Evolutionary conservation across 2,888 invertebrate species (phyloP).

Genomic region (Meghimatium bilineatum): DNA sequence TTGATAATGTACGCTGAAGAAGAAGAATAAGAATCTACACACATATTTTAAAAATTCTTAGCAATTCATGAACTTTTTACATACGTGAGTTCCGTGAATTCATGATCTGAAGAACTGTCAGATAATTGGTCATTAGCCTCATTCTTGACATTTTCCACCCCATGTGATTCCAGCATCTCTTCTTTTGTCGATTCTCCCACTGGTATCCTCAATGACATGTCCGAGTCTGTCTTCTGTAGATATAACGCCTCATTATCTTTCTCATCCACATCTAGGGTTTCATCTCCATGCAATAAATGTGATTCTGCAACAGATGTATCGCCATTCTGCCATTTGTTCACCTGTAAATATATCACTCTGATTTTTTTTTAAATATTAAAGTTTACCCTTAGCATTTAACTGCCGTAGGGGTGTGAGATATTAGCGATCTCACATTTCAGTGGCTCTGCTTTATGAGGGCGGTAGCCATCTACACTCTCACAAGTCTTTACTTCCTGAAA

Average conservation of each 20-base stretch:
- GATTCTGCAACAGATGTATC: constrained; percentile 20
- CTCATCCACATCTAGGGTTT: not conserved
- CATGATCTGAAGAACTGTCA: constrained; percentile 1
- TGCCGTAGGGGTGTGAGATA: no score
- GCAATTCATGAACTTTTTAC: not conserved
- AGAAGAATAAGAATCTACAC: no score
- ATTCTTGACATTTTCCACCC: no score
- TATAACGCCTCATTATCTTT: not conserved
- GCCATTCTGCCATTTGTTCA: constrained; percentile 59
- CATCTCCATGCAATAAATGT: not conserved
- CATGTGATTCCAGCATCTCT: not conserved
- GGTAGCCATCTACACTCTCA: no score
- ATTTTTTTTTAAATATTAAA: no score
- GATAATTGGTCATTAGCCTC: not conserved
- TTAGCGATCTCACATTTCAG: no score
- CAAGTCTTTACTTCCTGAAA: no score
- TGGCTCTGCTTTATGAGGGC: no score
- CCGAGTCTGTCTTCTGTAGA: not conserved
- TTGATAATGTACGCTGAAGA: no score
- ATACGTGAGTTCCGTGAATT: not conserved
- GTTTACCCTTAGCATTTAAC: no score
- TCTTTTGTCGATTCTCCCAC: not conserved
- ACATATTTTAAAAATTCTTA: no score
- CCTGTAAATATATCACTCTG: constrained; percentile 3
- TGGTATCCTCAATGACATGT: not conserved